These are phyloP conservation scores for Caerostris darwini DNA, from an alignment of 1,140 invertebrate species.

Conservation along the genomic window DNA sequence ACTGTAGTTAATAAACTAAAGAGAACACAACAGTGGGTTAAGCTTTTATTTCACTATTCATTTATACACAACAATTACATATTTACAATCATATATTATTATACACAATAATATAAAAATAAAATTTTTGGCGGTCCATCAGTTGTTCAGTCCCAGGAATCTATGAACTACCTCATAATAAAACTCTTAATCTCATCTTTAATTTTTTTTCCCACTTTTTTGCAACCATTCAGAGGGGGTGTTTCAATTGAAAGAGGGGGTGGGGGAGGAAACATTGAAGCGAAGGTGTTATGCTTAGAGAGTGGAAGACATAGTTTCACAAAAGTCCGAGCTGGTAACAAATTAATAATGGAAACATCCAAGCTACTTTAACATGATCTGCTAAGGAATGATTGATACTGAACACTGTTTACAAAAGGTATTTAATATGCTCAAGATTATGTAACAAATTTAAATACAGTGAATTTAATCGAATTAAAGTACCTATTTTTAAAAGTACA, in stretches of 20 bases:
- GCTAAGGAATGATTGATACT: not conserved
- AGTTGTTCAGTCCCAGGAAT: constrained; percentile 46
- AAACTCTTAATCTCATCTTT: constrained; percentile 4
- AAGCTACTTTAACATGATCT: not conserved
- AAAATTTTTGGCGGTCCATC: constrained; percentile 74
- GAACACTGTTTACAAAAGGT: not conserved
- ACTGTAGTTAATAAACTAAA: too few species aligned
- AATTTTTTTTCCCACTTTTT: constrained; percentile 24
- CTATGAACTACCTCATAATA: constrained; percentile 26
- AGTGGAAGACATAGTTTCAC: constrained; percentile 73
- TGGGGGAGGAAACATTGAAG: constrained; percentile 52
- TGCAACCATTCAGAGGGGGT: not conserved
- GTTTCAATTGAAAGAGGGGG: constrained; percentile 22
- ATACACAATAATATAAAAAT: constrained; percentile 77
- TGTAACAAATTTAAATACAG: too few species aligned
- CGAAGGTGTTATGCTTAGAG: constrained; percentile 35
- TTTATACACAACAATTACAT: constrained; percentile 77
- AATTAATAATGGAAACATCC: constrained; percentile 28
- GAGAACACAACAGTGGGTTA: constrained; percentile 23
- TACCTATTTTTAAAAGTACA: too few species aligned
- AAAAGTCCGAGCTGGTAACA: constrained; percentile 30
- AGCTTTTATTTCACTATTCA: constrained; percentile 72
- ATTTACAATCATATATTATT: constrained; percentile 74
- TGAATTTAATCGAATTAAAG: too few species aligned
- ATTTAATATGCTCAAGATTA: too few species aligned